Base-by-base conservation (phyloP, 2,797 vertebrate species). In the Emys orbicularis region DNA sequence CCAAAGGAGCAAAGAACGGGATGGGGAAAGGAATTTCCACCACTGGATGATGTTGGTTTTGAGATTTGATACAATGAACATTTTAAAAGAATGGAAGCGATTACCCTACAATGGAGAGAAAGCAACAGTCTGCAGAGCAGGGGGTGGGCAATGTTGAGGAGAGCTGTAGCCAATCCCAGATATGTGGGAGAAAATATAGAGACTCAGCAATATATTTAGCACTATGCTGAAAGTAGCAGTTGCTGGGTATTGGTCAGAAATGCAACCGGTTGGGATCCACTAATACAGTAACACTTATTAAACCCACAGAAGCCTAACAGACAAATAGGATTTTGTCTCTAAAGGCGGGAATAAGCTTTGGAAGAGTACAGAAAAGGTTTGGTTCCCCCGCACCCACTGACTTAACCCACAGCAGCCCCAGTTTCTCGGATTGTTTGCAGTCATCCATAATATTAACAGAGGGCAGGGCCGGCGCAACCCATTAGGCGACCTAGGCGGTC, bases 1-100 rank as follows among this genome's bases (percentile, higher is more conserved):
- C 95, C 57, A 8, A 88, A 84, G 0, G 0, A 95, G 49, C 90
- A 81, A 56, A 91, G 93, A 86, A 82, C 34, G 1, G 4, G 91
- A 50, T 56, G 18, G 80, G 88, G 90, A 94, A 95, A 96, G 93
- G 92, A 96, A 96, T 98, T 97, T 96, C 87, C 12, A 53, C 92
- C 95, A 1, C 96, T 89, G 89, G 3, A 2, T 88, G 87, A 72
- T 91, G 89, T 72, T 94, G 87, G 86, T 54, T 90, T 94, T 90
- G 79, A 56, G 90, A 96, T 95, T 93, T 87, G 94, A 94, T 37
- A 83, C 52, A 95, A 85, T 90, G 61, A 79, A 16, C 16, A 1
- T 84, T 37, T 27, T 15, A 29, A 53, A 27, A 59, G 90, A 86
- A 44, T 68, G 41, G 57, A 87, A 18, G 52, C 72, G 18, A 1